A percentile compares a stretch with the other conserved stretches of the same genome.
These are phyloP conservation scores for Lepas anatifera DNA, from an alignment of 2,888 invertebrate genomes.

Conservation along the genomic window DNA sequence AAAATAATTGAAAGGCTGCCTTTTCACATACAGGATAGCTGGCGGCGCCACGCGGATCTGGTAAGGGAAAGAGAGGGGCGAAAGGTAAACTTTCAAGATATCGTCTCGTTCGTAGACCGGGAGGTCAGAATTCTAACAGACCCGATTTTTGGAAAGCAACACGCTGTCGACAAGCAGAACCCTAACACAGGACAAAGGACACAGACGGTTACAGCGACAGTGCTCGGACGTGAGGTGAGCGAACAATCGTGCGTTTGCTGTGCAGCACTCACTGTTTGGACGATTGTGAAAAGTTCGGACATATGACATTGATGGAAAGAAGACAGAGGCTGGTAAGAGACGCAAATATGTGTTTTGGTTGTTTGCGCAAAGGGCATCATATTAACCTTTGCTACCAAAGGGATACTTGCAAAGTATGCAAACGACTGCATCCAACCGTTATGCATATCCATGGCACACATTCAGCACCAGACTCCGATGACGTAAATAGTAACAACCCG, in stretches of 20 bases:
- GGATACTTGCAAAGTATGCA: too few species aligned
- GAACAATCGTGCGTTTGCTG: not conserved
- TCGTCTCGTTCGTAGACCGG: not conserved
- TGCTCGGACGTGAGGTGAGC: not conserved
- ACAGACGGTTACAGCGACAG: not conserved
- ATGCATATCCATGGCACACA: not conserved
- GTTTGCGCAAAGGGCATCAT: not conserved
- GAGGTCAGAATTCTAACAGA: not conserved
- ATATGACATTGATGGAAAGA: not conserved
- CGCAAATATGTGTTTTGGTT: conserved; percentile 2
- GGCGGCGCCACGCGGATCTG: not conserved
- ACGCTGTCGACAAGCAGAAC: not conserved
- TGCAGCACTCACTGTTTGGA: not conserved
- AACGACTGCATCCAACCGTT: conserved; percentile 1
- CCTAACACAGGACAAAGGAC: not conserved
- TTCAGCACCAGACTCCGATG: too few species aligned
- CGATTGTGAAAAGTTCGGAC: not conserved
- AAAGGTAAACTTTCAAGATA: not conserved
- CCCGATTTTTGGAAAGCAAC: not conserved
- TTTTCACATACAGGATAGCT: too few species aligned
- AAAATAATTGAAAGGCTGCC: conserved; percentile 8
- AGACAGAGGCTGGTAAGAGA: not conserved
- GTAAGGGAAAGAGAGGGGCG: not conserved
- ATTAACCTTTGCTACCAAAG: not conserved
- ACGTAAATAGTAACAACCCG: too few species aligned